These are phyloP conservation scores for Coregonus ussuriensis DNA, from an alignment of 2,797 vertebrate genomes.

Conservation along the genomic window DNA sequence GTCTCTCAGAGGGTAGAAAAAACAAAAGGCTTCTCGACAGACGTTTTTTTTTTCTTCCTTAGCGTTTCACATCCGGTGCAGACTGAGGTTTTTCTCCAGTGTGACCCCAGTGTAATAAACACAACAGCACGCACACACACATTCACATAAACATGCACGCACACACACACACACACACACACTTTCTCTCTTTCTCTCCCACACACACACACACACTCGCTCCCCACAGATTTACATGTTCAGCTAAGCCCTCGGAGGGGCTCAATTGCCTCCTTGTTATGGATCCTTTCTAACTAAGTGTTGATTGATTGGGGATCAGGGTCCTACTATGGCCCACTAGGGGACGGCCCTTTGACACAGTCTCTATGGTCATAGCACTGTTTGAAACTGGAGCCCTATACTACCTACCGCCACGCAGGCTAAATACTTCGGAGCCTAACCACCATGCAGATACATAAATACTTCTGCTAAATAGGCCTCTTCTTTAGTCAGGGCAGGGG, in stretches of 20 bases:
- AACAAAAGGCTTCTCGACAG: slow-evolving; percentile 18
- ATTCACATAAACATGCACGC: slow-evolving; percentile 38
- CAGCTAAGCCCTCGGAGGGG: slow-evolving; percentile 59
- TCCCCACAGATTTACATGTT: slow-evolving; percentile 46
- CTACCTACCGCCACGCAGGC: slow-evolving; percentile 33
- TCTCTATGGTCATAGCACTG: slow-evolving; percentile 57
- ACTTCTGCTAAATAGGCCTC: slow-evolving; percentile 42
- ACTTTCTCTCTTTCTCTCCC: slow-evolving; percentile 8
- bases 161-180: slow-evolving; percentile 26
- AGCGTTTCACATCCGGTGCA: slow-evolving; percentile 28
- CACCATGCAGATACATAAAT: background rate
- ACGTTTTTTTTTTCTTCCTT: slow-evolving; percentile 22
- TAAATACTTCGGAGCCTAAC: background rate
- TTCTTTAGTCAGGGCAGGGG: background rate
- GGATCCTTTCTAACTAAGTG: slow-evolving; percentile 73
- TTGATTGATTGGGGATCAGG: slow-evolving; percentile 80
- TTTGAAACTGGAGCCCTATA: slow-evolving; percentile 66
- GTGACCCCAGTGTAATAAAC: slow-evolving; percentile 3
- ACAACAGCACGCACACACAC: slow-evolving; percentile 16
- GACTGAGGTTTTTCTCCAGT: slow-evolving; percentile 14
- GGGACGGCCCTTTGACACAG: slow-evolving; percentile 75
- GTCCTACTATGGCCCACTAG: slow-evolving; percentile 74
- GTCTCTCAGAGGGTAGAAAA: slow-evolving; percentile 7
- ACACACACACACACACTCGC: slow-evolving; percentile 37
- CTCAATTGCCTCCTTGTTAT: slow-evolving; percentile 72